A percentile compares a stretch with the other conserved stretches of the same genome.
Evolutionary conservation across 1,140 invertebrate genomes (phyloP).

Genomic region (Aphaenogaster floridana): DNA sequence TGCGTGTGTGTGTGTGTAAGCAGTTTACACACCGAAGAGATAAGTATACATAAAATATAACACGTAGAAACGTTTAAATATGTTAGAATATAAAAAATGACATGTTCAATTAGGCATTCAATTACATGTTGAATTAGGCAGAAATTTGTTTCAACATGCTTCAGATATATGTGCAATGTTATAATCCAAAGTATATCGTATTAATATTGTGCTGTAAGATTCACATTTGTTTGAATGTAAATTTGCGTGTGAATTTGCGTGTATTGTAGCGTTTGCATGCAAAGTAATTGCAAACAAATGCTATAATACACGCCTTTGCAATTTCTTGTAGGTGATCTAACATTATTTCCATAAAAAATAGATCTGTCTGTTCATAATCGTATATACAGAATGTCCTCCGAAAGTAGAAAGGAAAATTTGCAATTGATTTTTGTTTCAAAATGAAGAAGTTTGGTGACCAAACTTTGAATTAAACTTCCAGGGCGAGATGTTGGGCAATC

Average conservation of each 20-base stretch:
- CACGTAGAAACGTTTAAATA: neutral
- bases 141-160: neutral
- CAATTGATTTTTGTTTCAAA: slow-evolving; percentile 15
- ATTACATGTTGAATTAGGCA: neutral
- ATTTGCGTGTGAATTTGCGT: too few species aligned
- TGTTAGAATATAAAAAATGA: neutral
- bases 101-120: neutral
- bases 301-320: neutral
- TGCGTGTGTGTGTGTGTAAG: neutral
- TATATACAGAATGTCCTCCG: neutral
- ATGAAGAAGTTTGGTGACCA: neutral
- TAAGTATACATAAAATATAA: neutral
- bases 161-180: neutral
- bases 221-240: neutral
- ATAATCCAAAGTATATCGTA: neutral
- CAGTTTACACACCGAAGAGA: neutral
- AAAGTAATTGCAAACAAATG: neutral
- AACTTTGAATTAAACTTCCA: neutral
- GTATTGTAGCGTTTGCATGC: too few species aligned
- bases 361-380: neutral
- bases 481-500: neutral
- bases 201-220: slow-evolving; percentile 23
- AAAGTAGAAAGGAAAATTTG: neutral
- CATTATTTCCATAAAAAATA: slow-evolving; percentile 14
- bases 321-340: slow-evolving; percentile 27